Evolutionary conservation across 2,888 invertebrate species (phyloP), one percentile per base, ranked within the genome.

Genomic region (Chirona hameri): DNA sequence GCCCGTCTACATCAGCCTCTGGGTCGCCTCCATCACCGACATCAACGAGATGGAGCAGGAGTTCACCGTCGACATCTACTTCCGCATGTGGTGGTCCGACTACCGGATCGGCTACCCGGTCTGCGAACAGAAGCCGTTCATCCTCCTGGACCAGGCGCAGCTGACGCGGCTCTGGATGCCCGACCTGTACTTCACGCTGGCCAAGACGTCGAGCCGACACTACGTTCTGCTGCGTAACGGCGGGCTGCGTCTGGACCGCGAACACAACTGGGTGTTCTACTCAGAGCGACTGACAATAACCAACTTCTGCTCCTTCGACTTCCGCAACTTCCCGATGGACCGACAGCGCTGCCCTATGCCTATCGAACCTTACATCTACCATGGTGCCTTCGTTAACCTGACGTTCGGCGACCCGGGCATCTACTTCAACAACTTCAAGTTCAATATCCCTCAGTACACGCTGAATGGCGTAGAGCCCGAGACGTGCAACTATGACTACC

Each of bases 51-150:
- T 65, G 65, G n/a, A n/a, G 27, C 65, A 65, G 65, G 65, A 65
- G n/a, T 65, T 65, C 65, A 65, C 65, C n/a, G 65, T 65, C 12
- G 65, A 65, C 65, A n/a, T 65, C 10, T 65, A 65, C 65, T 65
- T 65, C 65, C 65, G 65, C 65, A 65, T 65, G 65, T 65, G 65
- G 65, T 65, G 65, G 65, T n/a, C n/a, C 65, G 65, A 65, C 27
- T 27, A 27, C 65, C 24, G 65, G 65, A 65, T 65, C 65, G 0
- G n/a, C 9, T 65, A n/a, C 65, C 65, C 65, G n/a, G 65, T 65
- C 65, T 65, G 65, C 65, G 65, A 65, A 10, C 10, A 27, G 10
- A 5, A 12, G 9, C 0, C n/a, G 65, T 65, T 65, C 65, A 12
- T 65, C n/a, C 3, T 65, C 10, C 10, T 65, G n/a, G 65, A 65